phyloP scores from a whole-genome alignment of 53 echinoderm and acorn worm genomes.

The Temnopleurus reevesii region DNA sequence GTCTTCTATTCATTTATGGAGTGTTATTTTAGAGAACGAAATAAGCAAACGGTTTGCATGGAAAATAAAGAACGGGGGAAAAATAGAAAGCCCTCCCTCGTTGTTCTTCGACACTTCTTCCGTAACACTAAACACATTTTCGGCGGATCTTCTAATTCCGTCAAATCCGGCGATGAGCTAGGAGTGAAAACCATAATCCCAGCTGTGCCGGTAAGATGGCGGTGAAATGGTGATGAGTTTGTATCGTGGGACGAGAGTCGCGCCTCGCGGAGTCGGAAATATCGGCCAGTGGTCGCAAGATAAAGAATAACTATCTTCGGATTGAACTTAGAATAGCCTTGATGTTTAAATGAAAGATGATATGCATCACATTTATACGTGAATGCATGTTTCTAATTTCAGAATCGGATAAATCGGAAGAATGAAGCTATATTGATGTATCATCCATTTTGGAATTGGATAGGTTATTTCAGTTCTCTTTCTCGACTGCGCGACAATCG shows the following conservation, averaged over 20 bases:
- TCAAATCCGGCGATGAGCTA: not conserved
- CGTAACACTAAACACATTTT: conserved; percentile 33
- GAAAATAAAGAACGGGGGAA: not conserved
- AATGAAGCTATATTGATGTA: no score
- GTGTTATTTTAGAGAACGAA: conserved; percentile 57
- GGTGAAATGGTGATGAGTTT: not conserved
- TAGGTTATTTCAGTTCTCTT: no score
- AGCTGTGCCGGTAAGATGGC: not conserved
- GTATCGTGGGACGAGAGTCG: not conserved
- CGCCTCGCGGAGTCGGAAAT: no score
- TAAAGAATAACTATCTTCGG: no score
- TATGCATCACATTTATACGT: no score
- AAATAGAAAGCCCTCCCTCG: not conserved
- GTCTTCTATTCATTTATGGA: conserved; percentile 59
- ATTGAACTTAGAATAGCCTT: no score
- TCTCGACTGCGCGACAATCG: no score
- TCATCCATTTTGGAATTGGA: no score
- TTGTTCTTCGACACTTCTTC: not conserved
- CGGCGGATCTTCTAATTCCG: conserved; percentile 8
- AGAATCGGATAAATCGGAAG: no score
- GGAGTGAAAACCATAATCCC: not conserved
- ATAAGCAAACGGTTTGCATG: conserved; percentile 13
- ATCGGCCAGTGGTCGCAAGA: no score
- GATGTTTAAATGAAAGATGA: no score
- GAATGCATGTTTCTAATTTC: no score